Base-by-base conservation (phyloP, 2,888 invertebrate genomes). In the Acrobasis suavella region DNA sequence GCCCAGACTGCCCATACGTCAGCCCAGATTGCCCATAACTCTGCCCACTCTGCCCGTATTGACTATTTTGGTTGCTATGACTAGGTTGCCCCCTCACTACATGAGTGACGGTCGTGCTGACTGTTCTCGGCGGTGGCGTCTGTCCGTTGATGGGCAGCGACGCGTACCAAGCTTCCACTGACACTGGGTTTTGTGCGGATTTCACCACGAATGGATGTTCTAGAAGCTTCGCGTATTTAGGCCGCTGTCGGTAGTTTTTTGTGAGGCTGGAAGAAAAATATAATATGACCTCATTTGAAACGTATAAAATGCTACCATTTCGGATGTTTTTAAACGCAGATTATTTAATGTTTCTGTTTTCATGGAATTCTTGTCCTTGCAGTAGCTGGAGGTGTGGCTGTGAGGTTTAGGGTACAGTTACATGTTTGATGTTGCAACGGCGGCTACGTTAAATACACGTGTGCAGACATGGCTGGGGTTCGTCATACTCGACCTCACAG, bases 221-320 rank as follows among this genome's bases (percentile, higher is more conserved):
- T 83, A 98, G 93, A 14, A 99, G 94, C 84, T 97, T 96, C 70
- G 95, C 96, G 93, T 99, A 99, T 89, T 99, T 99, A 67, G 99
- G 99, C 76, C 99, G 95, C 78, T 96, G 95, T 83, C 96, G 95
- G 88, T 97, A 97, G 93, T 99, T 97, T 93, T 99, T 99, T 73
- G 96, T 97, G 85, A 99, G 94, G 93, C 98, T 97, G 89, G 9
- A 92, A 92, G 0, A 60, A 15, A 61, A 58, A 17, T 32, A 32
- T 32, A 6, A 7, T 32, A 7, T 6, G 32, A 32, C 32, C 2
- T 32, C 2, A 32, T 32, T 32, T 32, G 32, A 32, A 32, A 32
- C 7, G 32, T 7, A 32, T 32, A 32, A 32, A 22, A 22, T 2
- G 2, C 22, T 22, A 22, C 22, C 22, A 5, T 22, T 22, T 22